Conservation (phyloP, 1,140 invertebrate species). For the Meloidogyne hapla region DNA sequence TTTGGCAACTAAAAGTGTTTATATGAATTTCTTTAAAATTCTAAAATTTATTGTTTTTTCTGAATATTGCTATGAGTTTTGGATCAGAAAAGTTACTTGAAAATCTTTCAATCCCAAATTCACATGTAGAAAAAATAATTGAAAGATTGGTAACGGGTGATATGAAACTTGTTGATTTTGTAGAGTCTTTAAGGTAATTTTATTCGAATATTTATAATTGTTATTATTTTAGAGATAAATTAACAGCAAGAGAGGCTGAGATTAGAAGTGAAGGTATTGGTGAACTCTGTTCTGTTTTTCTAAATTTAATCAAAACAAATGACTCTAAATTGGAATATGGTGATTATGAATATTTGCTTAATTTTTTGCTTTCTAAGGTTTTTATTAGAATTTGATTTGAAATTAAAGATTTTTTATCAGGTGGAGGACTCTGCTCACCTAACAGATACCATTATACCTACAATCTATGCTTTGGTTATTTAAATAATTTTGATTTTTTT, state of each 20-base stretch:
- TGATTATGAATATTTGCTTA: slow-evolving; percentile 17
- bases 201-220: neutral
- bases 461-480: slow-evolving; percentile 29
- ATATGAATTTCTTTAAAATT: no score
- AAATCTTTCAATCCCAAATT: neutral
- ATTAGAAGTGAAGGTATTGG: slow-evolving; percentile 19
- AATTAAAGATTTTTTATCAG: slow-evolving; percentile 11
- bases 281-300: slow-evolving; percentile 30
- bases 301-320: slow-evolving; percentile 19
- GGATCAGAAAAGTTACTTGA: neutral
- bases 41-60: no score
- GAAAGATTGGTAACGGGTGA: neutral
- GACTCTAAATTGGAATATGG: neutral
- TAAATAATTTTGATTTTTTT: neutral
- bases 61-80: neutral
- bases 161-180: slow-evolving; percentile 1
- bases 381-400: neutral
- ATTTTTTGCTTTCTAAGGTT: slow-evolving; percentile 35
- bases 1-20: neutral
- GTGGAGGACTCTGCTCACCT: slow-evolving; percentile 38
- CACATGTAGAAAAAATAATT: neutral
- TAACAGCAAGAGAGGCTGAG: slow-evolving; percentile 31
- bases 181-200: neutral
- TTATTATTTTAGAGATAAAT: slow-evolving; percentile 19
- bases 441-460: slow-evolving; percentile 18